Evolutionary conservation across 2,113 vertebrate species (phyloP), one percentile per base, ranked within the genome.

Genomic region (Parotia lawesii): DNA sequence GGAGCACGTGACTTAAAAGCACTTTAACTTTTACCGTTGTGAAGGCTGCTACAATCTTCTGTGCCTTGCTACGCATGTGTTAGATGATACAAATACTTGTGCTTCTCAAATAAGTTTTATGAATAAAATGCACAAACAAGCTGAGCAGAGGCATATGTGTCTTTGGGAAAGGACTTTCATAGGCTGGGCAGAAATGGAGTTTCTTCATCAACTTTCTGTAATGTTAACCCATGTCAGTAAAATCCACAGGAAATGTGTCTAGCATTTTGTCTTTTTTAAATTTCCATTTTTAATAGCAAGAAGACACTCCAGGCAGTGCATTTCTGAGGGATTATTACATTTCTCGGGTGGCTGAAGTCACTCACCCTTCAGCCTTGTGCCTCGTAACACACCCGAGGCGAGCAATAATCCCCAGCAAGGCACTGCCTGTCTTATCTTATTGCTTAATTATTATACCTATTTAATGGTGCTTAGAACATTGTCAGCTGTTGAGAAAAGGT

Each of bases 401-500:
- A 95, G 53, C 77, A 74, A 65, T 82, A 80, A 76, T 94, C 90
- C 96, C 84, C 90, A 93, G 91, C 56, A 87, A 94, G 94, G 71
- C 85, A 76, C 79, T 95, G 96, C 92, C 71, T 97, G 81, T 92
- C 95, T 93, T 96, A 81, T 93, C 90, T 95, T 96, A 85, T 62
- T 96, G 97, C 97, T 97, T 97, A 97, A 98, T 98, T 97, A 97
- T 98, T 97, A 93, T 97, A 98, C 96, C 97, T 97, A 95, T 97
- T 98, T 97, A 98, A 97, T 97, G 94, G 97, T 94, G 92, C 96
- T 97, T 97, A 98, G 98, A 97, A 98, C 96, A 86, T 93, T 97
- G 97, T 98, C 98, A 98, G 97, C 97, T 98, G 98, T 97, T 97
- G 97, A 97, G 97, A 96, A 98, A 97, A 98, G 97, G 98, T 98